These are phyloP conservation scores for Heliothis peltigera DNA, from an alignment of 2,888 invertebrate species.

Conservation along the genomic window DNA sequence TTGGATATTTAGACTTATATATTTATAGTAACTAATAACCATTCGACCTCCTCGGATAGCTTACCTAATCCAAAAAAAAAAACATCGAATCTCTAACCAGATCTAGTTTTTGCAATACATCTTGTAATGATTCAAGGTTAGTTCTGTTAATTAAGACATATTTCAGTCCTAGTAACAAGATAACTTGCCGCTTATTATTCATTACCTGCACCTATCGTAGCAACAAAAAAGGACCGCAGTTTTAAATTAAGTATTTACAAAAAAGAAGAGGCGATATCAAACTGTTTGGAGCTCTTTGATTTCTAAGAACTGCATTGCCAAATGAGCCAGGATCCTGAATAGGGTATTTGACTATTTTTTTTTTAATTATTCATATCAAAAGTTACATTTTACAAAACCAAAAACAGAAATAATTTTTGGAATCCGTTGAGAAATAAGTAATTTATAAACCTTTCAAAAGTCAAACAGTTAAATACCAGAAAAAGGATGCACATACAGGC, in stretches of 20 bases:
- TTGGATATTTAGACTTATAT: too few species aligned
- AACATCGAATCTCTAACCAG: conserved; percentile 1
- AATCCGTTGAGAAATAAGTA: too few species aligned
- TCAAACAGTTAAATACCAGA: too few species aligned
- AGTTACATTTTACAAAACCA: too few species aligned
- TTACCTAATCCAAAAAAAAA: background rate
- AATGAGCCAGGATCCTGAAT: too few species aligned
- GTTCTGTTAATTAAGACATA: background rate
- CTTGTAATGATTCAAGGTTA: background rate
- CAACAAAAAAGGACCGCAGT: background rate
- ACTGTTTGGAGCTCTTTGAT: background rate
- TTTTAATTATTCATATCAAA: too few species aligned
- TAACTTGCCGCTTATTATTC: background rate
- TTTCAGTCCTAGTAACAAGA: background rate
- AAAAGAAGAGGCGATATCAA: background rate
- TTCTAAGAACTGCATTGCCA: background rate
- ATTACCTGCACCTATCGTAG: background rate
- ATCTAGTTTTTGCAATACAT: conserved; percentile 1
- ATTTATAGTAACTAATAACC: too few species aligned
- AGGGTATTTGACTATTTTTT: too few species aligned
- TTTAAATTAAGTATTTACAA: too few species aligned
- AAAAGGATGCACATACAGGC: too few species aligned
- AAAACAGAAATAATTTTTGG: too few species aligned
- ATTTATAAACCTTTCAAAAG: too few species aligned
- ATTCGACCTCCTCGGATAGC: background rate